Base-by-base conservation (phyloP, 2,888 invertebrate genomes). In the Drosophila vallismaia region DNA sequence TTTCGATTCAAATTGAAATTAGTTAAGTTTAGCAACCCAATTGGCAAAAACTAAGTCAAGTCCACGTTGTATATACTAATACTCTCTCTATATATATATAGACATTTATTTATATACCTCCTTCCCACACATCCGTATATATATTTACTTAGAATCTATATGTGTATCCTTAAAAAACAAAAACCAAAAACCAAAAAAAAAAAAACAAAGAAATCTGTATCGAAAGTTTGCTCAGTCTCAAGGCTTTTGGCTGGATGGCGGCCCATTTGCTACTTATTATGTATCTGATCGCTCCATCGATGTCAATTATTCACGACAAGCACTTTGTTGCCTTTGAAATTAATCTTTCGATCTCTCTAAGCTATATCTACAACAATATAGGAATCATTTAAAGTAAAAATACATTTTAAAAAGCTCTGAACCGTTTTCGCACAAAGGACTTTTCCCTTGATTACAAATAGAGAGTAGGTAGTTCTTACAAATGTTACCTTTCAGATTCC, bases 231-330 rank as follows among this genome's bases (percentile, higher is more conserved):
- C 82, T 82, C 78, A 74, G 53, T 62, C 62, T 28, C 51, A 46
- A 62, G 81, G 62, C 71, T 31, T 31, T 52, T 64, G 64, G 66
- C 64, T 64, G 66, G 64, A 36, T 52, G 64, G 63, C 36, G 3
- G 6, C 26, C 26, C 10, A 42, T 29, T 51, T 51, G 64, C 60
- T 40, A 60, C 60, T 48, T 36, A 29, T 33, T n/a, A 36, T 66
- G 66, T 66, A 66, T 54, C 67, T 54, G 54, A 46, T 36, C 38
- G 24, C 59, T 56, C 51, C 55, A 71, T 76, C 71, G 38, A 72
- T 57, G 80, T 81, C 85, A 81, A 81, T 81, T 81, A 85, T 44
- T 78, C 52, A 62, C 52, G 74, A 72, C 69, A 49, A 51, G 68
- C 74, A 84, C 60, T 75, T 73, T 73, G 68, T 77, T 75, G 84